A percentile compares a stretch with the other conserved stretches of the same genome.
These are phyloP conservation scores for Portevinia maculata DNA, from an alignment of 2,888 invertebrate genomes.

Conservation along the genomic window DNA sequence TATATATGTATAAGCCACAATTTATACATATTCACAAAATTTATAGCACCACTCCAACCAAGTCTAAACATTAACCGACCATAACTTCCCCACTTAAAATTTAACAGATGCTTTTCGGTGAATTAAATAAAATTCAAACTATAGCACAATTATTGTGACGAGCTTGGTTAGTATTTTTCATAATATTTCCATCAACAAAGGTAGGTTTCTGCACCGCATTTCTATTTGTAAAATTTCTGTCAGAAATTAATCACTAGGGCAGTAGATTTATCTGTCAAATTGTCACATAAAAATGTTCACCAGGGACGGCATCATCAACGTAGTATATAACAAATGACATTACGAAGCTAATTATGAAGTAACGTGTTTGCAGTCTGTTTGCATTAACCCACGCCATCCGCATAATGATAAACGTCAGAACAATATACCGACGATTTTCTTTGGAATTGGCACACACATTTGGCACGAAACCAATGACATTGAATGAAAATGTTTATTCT, in stretches of 20 bases:
- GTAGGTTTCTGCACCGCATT: constrained; percentile 13
- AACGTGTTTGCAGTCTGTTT: neutral
- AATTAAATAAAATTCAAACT: constrained; percentile 13
- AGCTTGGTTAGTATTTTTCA: constrained; percentile 3
- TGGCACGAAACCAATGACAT: constrained; percentile 70
- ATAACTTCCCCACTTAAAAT: constrained; percentile 26
- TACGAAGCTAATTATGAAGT: neutral
- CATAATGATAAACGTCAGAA: constrained; percentile 24
- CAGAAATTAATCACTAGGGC: constrained; percentile 26
- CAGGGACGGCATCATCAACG: constrained; percentile 14
- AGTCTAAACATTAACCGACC: neutral
- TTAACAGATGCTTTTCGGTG: constrained; percentile 27
- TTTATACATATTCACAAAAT: constrained; percentile 5
- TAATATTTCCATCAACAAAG: constrained; percentile 13
- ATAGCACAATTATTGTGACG: neutral
- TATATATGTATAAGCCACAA: constrained; percentile 13
- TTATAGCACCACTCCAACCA: neutral
- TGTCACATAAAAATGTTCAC: constrained; percentile 28
- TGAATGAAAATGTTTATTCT: constrained; percentile 49
- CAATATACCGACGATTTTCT: constrained; percentile 21
- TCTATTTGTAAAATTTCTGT: constrained; percentile 47
- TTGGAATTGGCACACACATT: constrained; percentile 55
- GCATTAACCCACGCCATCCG: constrained; percentile 43
- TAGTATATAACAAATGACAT: constrained; percentile 9
- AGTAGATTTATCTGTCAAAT: constrained; percentile 14